Evolutionary conservation across 2,797 vertebrate species (phyloP), one percentile per base, ranked within the genome.

Genomic region (Crocidura indochinensis): DNA sequence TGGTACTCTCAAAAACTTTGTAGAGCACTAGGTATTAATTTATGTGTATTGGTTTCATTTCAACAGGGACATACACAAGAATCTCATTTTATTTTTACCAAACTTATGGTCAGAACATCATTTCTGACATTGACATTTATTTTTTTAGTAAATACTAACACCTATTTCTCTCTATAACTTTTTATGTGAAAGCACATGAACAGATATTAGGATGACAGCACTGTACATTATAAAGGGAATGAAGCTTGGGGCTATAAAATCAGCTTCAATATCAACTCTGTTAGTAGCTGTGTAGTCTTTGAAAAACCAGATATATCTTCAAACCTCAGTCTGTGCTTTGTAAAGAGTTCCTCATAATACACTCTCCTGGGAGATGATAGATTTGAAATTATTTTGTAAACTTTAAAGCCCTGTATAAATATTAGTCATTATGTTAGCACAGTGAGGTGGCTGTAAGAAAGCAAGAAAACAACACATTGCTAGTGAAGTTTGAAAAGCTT

Each of bases 371-470:
- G 53, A 65, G 31, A 88, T 84, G 87, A 84, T 29, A 53, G 64
- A 6, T 88, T 92, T 92, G 89, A 90, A 90, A 95, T 64, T 79
- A 95, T 91, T 94, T 88, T 86, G 62, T 88, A 92, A 95, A 90
- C 76, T 95, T 46, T 88, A 91, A 95, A 79, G 62, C 27, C 90
- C 56, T 88, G 77, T 83, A 81, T 31, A 93, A 93, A 96, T 94
- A 95, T 93, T 91, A 94, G 68, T 68, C 80, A 73, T 71, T 68
- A 81, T 93, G 77, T 92, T 92, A 91, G 88, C 74, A 88, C 80
- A 17, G 47, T 53, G 75, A 87, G 67, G 78, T 68, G 47, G 19
- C 76, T 93, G 90, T 81, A 44, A 49, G 80, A 80, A 83, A 87
- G 14, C 24, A 83, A 85, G 82, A 91, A 93, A 95, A 92, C 51